Conservation (phyloP, 2,888 invertebrate genomes). For the Apodemia mormo region DNA sequence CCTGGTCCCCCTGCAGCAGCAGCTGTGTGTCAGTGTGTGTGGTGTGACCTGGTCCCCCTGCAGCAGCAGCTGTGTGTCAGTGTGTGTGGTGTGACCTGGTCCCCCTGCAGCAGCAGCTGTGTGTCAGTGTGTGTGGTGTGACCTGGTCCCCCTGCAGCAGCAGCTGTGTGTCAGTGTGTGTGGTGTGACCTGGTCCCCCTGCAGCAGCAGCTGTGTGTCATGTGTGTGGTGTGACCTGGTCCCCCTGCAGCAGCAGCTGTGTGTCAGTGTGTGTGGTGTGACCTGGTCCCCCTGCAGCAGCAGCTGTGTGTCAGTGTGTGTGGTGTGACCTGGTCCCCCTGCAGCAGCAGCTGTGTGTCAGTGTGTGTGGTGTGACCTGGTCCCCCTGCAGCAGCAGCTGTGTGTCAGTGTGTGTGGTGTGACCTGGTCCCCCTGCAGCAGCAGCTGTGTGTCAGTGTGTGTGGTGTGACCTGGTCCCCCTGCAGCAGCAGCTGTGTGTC, state of each 20-base stretch:
- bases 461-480: constrained; percentile 89
- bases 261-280: background rate
- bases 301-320: no score
- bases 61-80: background rate
- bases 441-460: background rate
- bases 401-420: no score
- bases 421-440: no score
- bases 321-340: no score
- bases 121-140: no score
- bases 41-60: no score
- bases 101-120: constrained; percentile 95
- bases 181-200: constrained; percentile 91
- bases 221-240: no score
- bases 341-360: background rate
- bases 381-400: constrained; percentile 95
- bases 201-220: constrained; percentile 93
- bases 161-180: background rate
- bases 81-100: constrained; percentile 83
- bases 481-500: constrained; percentile 94
- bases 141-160: background rate
- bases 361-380: constrained; percentile 80
- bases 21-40: no score
- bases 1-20: constrained; percentile 95
- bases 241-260: background rate
- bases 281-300: constrained; percentile 96